These are phyloP conservation scores for Cygnus olor DNA, from an alignment of 2,797 vertebrate species.

Conservation along the genomic window DNA sequence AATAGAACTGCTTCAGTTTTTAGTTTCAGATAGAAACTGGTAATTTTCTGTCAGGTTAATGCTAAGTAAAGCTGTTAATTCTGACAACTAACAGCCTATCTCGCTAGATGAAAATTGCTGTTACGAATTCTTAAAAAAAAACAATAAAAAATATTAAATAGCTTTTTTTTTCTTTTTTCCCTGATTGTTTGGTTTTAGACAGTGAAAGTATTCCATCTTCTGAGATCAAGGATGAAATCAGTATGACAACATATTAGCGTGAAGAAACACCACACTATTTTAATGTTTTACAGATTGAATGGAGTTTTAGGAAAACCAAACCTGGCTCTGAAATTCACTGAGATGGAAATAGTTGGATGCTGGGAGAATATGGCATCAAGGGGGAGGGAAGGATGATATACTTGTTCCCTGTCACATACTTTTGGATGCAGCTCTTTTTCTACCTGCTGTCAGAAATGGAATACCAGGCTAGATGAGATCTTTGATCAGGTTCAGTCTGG, in stretches of 20 bases:
- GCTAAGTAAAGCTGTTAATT: constrained; percentile 31
- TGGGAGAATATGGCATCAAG: background rate
- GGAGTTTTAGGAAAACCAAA: background rate
- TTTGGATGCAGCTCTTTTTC: background rate
- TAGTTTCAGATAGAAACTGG: background rate
- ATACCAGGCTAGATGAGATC: background rate
- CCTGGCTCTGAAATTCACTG: background rate
- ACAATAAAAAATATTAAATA: background rate
- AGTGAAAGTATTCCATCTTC: background rate
- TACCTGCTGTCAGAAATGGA: background rate
- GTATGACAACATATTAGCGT: background rate
- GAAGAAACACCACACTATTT: background rate
- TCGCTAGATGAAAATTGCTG: background rate
- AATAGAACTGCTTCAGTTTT: background rate
- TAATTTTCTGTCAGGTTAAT: constrained; percentile 22
- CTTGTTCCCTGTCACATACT: background rate
- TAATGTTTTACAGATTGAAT: background rate
- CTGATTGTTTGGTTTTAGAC: background rate
- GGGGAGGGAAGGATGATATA: background rate
- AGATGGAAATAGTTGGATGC: background rate
- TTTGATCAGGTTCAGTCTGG: background rate
- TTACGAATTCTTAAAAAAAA: background rate
- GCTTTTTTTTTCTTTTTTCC: background rate
- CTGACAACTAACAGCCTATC: background rate
- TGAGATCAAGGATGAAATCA: background rate